Evolutionary conservation across 2,888 invertebrate genomes (phyloP).

Genomic region (Epinotia demarniana): DNA sequence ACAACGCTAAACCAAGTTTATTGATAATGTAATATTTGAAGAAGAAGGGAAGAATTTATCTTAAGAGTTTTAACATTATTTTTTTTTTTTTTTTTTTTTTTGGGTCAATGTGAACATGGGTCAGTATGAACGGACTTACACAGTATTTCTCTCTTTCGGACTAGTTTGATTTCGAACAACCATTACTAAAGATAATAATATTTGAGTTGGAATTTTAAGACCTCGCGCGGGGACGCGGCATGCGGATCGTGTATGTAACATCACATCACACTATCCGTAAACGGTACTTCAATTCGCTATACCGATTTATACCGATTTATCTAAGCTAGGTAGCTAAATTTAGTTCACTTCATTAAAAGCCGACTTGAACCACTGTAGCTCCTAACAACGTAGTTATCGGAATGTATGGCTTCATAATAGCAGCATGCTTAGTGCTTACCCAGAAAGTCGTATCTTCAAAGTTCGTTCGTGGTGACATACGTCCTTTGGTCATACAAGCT

Average conservation of each 20-base stretch:
- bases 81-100: no score
- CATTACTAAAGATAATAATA: neutral
- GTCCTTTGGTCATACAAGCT: neutral
- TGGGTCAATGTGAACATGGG: no score
- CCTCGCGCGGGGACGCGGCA: neutral
- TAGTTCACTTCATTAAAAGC: constrained; percentile 36
- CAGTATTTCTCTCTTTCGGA: no score
- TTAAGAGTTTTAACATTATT: no score
- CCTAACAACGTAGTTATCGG: constrained; percentile 27
- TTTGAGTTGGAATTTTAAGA: neutral
- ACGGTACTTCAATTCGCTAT: neutral
- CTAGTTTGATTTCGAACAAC: no score
- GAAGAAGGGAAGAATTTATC: no score
- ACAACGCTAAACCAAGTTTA: no score
- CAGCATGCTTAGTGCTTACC: neutral
- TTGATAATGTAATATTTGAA: no score
- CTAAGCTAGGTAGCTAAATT: neutral
- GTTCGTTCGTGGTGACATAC: neutral
- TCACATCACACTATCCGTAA: neutral
- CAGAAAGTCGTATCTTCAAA: neutral
- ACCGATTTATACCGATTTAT: neutral
- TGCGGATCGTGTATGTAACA: no score
- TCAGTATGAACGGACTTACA: no score
- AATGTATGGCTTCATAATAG: constrained; percentile 22
- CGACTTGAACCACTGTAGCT: constrained; percentile 18